phyloP scores from a whole-genome alignment of 2,888 invertebrate species.

The Synergus umbraculus region DNA sequence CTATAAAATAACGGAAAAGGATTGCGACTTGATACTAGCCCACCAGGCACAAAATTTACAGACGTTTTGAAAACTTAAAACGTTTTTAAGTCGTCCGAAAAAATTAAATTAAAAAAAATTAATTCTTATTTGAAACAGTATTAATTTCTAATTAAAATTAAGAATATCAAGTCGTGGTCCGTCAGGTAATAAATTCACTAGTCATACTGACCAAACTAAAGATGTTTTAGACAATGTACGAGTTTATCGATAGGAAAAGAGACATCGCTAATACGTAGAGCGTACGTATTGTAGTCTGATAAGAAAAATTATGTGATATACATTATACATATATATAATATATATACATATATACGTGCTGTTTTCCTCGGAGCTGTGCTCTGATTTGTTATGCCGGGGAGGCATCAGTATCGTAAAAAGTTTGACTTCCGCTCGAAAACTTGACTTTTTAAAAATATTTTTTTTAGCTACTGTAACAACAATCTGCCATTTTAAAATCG shows the following conservation, averaged over 20 bases:
- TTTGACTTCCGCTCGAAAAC: slow-evolving; percentile 49
- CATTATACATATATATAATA: slow-evolving; percentile 32
- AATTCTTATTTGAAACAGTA: background rate
- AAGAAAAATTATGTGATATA: slow-evolving; percentile 73
- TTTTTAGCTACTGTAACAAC: background rate
- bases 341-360: slow-evolving; percentile 54
- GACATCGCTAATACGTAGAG: slow-evolving; percentile 41
- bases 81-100: too few relatives aligned
- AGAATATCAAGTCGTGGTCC: slow-evolving; percentile 25
- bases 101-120: background rate
- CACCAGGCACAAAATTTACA: too few relatives aligned
- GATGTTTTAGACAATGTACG: slow-evolving; percentile 27
- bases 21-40: background rate
- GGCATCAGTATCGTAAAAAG: slow-evolving; percentile 20
- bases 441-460: background rate
- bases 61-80: too few relatives aligned
- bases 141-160: background rate
- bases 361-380: slow-evolving; percentile 75
- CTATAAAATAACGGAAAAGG: background rate
- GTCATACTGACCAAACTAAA: slow-evolving; percentile 29
- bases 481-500: background rate
- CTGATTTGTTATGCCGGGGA: slow-evolving; percentile 68
- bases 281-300: slow-evolving; percentile 20
- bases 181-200: background rate
- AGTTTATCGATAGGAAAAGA: slow-evolving; percentile 28